phyloP scores from a whole-genome alignment of 2,888 invertebrate genomes.

The Eugnorisma glareosa region DNA sequence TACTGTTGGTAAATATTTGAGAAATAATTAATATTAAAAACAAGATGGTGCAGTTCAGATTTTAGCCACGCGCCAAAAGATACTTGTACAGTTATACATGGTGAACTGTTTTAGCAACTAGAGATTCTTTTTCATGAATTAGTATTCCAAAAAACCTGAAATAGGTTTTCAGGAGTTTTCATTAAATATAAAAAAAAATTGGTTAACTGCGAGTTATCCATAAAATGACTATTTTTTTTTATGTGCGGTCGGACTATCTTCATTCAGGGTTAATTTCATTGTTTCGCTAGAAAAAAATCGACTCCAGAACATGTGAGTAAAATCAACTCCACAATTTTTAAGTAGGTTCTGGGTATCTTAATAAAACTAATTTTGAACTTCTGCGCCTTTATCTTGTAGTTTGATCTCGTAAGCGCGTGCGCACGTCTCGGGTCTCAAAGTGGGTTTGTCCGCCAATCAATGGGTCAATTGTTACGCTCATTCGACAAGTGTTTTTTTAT shows the following conservation, averaged over 20 bases:
- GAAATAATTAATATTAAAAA: not conserved
- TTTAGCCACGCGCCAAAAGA: not conserved
- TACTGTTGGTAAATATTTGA: not conserved
- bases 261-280: no score
- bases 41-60: not conserved
- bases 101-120: not conserved
- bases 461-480: constrained; percentile 10
- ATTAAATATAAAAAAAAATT: no score
- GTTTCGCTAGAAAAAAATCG: no score
- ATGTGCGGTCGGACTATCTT: not conserved
- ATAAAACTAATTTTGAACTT: constrained; percentile 11
- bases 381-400: not conserved
- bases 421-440: constrained; percentile 12
- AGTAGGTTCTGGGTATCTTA: not conserved
- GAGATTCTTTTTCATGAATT: no score
- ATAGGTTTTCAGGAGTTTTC: no score
- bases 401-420: constrained; percentile 32
- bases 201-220: no score
- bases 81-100: not conserved
- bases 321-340: not conserved
- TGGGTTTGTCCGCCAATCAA: constrained; percentile 50
- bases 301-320: no score
- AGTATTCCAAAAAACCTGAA: no score
- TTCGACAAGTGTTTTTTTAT: constrained; percentile 34
- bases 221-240: not conserved